phyloP scores from a whole-genome alignment of 2,113 vertebrate species.

The Chlorodrepanis virens region DNA sequence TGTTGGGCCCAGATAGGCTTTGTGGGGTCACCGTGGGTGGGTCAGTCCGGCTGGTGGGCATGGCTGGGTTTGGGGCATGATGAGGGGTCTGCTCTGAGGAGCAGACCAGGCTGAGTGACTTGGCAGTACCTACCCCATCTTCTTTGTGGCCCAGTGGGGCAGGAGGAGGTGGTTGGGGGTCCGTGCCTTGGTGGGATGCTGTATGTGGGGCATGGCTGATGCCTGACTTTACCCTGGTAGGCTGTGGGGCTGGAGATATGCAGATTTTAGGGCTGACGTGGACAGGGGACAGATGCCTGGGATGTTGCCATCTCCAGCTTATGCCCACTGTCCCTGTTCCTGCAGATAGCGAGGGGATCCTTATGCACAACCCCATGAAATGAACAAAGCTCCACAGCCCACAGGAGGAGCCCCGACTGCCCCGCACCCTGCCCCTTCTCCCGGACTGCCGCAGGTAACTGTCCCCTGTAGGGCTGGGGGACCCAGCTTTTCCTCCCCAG shows the following conservation, averaged over 20 bases:
- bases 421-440: conserved; percentile 93
- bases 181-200: fast-evolving
- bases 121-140: neutral
- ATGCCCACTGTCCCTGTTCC: neutral
- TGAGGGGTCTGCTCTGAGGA: neutral
- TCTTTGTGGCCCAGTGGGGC: fast-evolving
- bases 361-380: conserved; percentile 98
- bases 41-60: neutral
- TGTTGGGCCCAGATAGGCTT: fast-evolving
- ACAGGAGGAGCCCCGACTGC: conserved; percentile 90
- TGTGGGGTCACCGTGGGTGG: neutral
- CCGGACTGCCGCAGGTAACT: conserved; percentile 91
- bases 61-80: neutral
- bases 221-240: neutral
- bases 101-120: neutral
- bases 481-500: neutral
- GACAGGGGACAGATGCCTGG: neutral
- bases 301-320: neutral
- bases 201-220: fast-evolving
- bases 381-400: conserved; percentile 99
- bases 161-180: neutral
- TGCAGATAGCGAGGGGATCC: conserved; percentile 81
- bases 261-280: fast-evolving
- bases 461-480: fast-evolving
- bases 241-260: neutral